Evolutionary conservation across 2,888 invertebrate genomes (phyloP), one percentile per base, ranked within the genome.

Genomic region (Lamellibrachia columna): DNA sequence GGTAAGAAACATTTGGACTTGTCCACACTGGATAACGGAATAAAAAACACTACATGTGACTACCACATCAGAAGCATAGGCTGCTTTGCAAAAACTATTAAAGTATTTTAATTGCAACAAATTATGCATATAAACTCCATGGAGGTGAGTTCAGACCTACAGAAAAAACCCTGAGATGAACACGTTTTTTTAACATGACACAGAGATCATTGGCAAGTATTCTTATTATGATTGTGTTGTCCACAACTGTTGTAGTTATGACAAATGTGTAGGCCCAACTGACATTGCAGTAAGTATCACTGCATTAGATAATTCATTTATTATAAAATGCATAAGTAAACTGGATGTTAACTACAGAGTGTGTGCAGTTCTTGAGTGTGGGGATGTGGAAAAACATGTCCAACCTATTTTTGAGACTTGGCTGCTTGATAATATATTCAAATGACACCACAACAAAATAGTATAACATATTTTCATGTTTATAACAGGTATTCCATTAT

Each of bases 81-180:
- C 22, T 75, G 15, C 75, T 15, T 75, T 75, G n/a, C 75, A 75
- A 75, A 75, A 15, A 75, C n/a, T 75, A 9, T 75, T 75, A 75
- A 75, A 75, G 75, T n/a, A 75, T 22, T 75, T 75, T 75, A 75
- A 75, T 75, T 75, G n/a, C 75, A 75, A 75, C n/a, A 75, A 75
- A 75, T 75, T 75, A 75, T 75, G 75, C 75, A 75, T 75, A 75
- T 75, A 22, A 22, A 15, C 55, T 9, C 55, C 75, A 75, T 40
- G 75, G n/a, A 6, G 75, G n/a, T 15, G n/a, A 75, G 75, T 75
- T 75, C 75, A 75, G n/a, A 75, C 75, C 11, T 75, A 75, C 75
- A 22, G 75, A 22, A 75, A 6, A 75, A 75, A 75, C 15, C 75
- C 75, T 22, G 75, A 75, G 75, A 75, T 75, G 11, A 75, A 75